Base-by-base conservation (phyloP, 2,113 vertebrate genomes). In the Megaleporinus macrocephalus region DNA sequence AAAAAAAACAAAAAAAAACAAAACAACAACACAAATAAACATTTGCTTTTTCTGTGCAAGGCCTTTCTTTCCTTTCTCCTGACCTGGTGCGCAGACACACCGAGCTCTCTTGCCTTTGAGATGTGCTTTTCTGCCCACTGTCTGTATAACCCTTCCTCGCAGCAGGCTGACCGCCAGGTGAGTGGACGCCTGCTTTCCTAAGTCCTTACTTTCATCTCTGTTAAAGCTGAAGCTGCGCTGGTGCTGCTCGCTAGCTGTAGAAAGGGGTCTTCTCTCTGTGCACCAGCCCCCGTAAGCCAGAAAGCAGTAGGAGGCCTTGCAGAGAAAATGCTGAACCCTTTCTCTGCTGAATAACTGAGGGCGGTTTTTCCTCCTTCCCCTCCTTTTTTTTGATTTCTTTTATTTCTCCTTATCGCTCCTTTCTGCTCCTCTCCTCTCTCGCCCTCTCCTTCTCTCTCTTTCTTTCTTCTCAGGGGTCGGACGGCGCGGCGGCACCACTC, bases 331-430 rank as follows among this genome's bases (percentile, higher is more conserved):
- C 92, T 1, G 83, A 73, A 80, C 89, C 27, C 29, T 13, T 91
- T 92, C 86, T 80, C 81, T 91, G 85, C 90, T 93, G 90, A 92
- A 84, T 94, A 90, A 94, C 92, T 95, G 89, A 95, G 88, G 82
- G 73, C 87, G 88, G 86, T 90, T 92, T 89, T 86, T 88, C 89
- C 87, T 84, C 90, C 80, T 91, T 89, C 74, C 75, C 79, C 78
- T 78, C 68, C 68, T 75, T 73, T 81, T 74, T 57, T 59, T 70
- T 78, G 76, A 84, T 90, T 91, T 91, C 91, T 88, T 88, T 86
- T 77, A 87, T 55, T 73, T 91, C 89, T 93, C 86, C 86, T 88
- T 66, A 44, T 44, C 36, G 36, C 36, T 36, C 51, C 78, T 63
- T 55, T 72, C 66, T 71, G 41, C 41, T 22, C 15, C 33, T 76